Conservation (phyloP, 1,140 invertebrate species). For the Drosophila subobscura region DNA sequence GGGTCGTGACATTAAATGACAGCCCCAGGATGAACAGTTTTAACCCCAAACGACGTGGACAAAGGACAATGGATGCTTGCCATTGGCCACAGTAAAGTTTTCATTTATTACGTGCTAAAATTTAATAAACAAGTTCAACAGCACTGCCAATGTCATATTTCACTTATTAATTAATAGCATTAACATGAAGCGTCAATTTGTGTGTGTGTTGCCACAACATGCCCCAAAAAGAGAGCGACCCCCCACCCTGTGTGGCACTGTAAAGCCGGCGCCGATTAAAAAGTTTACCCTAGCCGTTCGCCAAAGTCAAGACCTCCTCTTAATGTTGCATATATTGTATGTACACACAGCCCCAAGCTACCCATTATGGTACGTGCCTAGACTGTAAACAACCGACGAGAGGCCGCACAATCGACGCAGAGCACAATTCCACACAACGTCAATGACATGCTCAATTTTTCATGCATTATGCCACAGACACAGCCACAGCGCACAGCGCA, state of each 20-base stretch:
- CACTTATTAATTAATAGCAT: slow-evolving; percentile 80
- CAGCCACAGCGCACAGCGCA: slow-evolving; percentile 31
- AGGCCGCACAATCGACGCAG: slow-evolving; percentile 24
- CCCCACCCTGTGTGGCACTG: slow-evolving; percentile 6
- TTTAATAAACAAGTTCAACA: slow-evolving; percentile 72
- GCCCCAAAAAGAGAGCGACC: slow-evolving; percentile 14
- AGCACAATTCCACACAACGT: slow-evolving; percentile 43
- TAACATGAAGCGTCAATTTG: slow-evolving; percentile 79
- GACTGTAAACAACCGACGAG: slow-evolving; percentile 60
- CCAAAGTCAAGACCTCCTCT: slow-evolving; percentile 49
- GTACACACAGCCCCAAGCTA: slow-evolving; percentile 41
- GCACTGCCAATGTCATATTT: slow-evolving; percentile 69
- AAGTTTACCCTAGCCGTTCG: slow-evolving; percentile 57
- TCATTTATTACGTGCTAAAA: slow-evolving; percentile 79
- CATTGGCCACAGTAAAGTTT: slow-evolving; percentile 50
- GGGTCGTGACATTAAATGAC: neutral
- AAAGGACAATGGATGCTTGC: slow-evolving; percentile 11
- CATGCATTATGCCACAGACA: slow-evolving; percentile 63
- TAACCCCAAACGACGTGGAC: slow-evolving; percentile 2
- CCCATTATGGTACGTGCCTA: slow-evolving; percentile 67
- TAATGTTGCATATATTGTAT: slow-evolving; percentile 65
- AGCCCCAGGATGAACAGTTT: slow-evolving; percentile 25
- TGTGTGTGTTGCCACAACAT: slow-evolving; percentile 13
- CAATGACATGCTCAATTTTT: slow-evolving; percentile 79
- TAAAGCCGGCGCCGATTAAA: slow-evolving; percentile 71